Evolutionary conservation across 2,888 invertebrate genomes (phyloP), one percentile per base, ranked within the genome.

Genomic region (Philaethria dido): DNA sequence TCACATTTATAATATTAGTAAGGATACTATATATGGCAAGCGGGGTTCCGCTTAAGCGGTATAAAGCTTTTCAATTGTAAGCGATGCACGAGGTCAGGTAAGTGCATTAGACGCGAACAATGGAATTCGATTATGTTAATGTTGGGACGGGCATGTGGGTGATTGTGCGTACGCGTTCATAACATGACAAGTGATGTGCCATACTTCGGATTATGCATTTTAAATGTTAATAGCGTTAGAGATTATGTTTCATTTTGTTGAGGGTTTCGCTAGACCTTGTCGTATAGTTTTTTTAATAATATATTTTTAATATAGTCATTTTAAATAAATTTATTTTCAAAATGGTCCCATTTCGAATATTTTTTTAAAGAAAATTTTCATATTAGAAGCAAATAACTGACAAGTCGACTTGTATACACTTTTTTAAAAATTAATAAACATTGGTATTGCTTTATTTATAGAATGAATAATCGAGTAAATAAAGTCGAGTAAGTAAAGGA

Each of bases 21-120:
- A n/a, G n/a, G n/a, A n/a, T n/a, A n/a, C n/a, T 22, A 69, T 67
- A 69, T 74, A 82, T 80, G 82, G 83, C 81, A 73, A 62, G 16
- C 55, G 57, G 42, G 39, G 25, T 25, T 68, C 62, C 22, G 20
- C 20, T 68, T 25, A 25, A 47, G 42, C 42, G 59, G 65, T 68
- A 64, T 62, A 25, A 18, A 1, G 52, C 52, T n/a, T 48, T 59
- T 66, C 29, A 62, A 70, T 69, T 67, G 68, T 54, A 68, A 78
- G 79, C 79, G 77, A 67, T 73, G 70, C 63, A 70, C 75, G 75
- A 71, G 68, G 68, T 74, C 78, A 81, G 83, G 82, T 87, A 86
- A 89, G 79, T 81, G 84, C 86, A 90, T 91, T 89, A 89, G 77
- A 75, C 78, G 80, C 85, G 83, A 81, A 90, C 89, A 90, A 90